phyloP scores from a whole-genome alignment of 2,888 invertebrate species.

The Branchipolynoe longqiensis region DNA sequence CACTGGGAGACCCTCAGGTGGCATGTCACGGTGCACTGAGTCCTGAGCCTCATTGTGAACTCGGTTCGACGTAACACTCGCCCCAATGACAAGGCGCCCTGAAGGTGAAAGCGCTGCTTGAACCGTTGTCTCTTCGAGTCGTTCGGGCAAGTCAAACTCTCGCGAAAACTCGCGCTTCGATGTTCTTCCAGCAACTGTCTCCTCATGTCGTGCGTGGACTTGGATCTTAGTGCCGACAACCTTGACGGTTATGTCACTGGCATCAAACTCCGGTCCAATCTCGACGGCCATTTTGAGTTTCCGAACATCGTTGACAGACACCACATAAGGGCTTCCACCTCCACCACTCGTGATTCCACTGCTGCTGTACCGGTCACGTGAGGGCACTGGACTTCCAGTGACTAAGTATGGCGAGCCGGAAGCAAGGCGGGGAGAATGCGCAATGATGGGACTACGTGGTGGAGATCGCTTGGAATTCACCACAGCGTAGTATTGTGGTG shows the following conservation, averaged over 20 bases:
- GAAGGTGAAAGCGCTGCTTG: constrained; percentile 77
- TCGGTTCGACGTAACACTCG: constrained; percentile 59
- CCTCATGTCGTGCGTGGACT: constrained; percentile 79
- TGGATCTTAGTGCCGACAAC: constrained; percentile 78
- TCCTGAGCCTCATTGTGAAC: constrained; percentile 52
- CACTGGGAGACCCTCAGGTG: constrained; percentile 55
- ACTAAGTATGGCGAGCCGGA: background rate
- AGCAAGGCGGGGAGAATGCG: background rate
- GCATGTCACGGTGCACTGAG: constrained; percentile 61
- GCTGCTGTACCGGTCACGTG: background rate
- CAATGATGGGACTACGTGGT: constrained; percentile 24
- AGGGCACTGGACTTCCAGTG: background rate
- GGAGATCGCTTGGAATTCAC: constrained; percentile 16
- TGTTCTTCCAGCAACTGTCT: constrained; percentile 76
- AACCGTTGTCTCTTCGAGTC: constrained; percentile 77
- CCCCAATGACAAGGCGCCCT: constrained; percentile 71
- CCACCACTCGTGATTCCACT: background rate
- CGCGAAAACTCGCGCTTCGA: constrained; percentile 80
- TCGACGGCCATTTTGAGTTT: constrained; percentile 68
- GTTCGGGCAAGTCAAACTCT: constrained; percentile 79
- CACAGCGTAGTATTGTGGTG: constrained; percentile 58
- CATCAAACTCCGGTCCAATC: constrained; percentile 75
- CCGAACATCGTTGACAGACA: constrained; percentile 74
- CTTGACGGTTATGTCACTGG: constrained; percentile 79
- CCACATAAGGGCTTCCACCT: constrained; percentile 71